phyloP scores from a whole-genome alignment of 2,113 vertebrate genomes.

The Pelecanoides urinatrix region DNA sequence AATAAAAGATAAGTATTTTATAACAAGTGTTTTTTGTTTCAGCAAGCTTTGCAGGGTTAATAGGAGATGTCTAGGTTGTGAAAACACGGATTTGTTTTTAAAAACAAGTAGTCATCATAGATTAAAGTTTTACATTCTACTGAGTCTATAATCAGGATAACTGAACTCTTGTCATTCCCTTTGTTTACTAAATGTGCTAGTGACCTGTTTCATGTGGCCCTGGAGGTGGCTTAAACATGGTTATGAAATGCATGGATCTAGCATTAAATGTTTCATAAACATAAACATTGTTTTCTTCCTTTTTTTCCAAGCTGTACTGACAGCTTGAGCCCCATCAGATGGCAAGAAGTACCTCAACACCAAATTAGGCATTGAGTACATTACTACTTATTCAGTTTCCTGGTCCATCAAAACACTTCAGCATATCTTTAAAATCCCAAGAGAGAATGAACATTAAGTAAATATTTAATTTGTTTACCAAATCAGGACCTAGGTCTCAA shows the following conservation, averaged over 20 bases:
- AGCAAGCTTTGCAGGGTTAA: not conserved
- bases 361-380: fast-evolving
- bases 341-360: not conserved
- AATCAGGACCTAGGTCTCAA: not conserved
- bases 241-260: not conserved
- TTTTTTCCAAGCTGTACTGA: not conserved
- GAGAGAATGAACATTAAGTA: not conserved
- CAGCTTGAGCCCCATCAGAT: not conserved
- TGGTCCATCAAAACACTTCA: not conserved
- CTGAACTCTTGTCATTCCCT: not conserved
- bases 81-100: not conserved
- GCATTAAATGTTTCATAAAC: not conserved
- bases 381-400: not conserved
- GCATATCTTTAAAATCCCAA: not conserved
- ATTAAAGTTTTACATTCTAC: not conserved
- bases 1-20: not conserved
- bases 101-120: not conserved
- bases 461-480: not conserved
- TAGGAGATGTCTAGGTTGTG: not conserved
- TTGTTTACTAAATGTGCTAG: not conserved
- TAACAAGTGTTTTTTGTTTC: not conserved
- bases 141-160: not conserved
- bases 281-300: not conserved
- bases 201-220: not conserved
- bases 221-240: not conserved